Percentiles rank a stretch among this genome's conserved stretches.
Evolutionary conservation across 2,113 vertebrate species (phyloP).

Genomic region (Gasterosteus nipponicus): DNA sequence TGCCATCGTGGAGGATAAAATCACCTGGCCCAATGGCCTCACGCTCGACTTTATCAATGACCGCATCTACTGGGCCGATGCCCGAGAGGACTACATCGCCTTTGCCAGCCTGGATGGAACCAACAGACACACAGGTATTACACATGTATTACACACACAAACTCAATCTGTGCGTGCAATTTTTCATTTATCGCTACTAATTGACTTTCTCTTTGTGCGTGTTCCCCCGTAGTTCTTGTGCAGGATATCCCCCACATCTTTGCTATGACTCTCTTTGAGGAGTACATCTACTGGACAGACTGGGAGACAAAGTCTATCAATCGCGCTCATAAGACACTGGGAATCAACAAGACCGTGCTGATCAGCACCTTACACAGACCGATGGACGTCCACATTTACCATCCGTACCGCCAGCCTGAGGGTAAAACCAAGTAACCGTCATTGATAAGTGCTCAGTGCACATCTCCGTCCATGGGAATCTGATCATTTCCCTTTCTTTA

Average conservation of each 20-base stretch:
- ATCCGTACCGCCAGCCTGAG: conserved; percentile 91
- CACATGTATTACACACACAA: not conserved
- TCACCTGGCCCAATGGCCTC: conserved; percentile 98
- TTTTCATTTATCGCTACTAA: not conserved
- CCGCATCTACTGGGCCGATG: conserved; percentile 97
- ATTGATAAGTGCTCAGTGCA: not conserved
- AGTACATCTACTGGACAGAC: conserved; percentile 98
- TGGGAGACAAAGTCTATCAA: conserved; percentile 98
- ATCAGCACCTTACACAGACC: conserved; percentile 96
- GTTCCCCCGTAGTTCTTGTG: conserved; percentile 83
- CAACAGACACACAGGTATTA: conserved; percentile 89
- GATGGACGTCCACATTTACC: conserved; percentile 96
- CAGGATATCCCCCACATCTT: conserved; percentile 96
- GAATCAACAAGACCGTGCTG: conserved; percentile 87
- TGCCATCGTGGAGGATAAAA: conserved; percentile 91
- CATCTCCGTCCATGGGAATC: not conserved
- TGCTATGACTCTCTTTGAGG: conserved; percentile 94
- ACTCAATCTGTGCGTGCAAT: not conserved
- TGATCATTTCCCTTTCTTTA: conserved; percentile 51
- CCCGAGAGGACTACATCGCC: conserved; percentile 96
- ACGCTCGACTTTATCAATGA: conserved; percentile 95
- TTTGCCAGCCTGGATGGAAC: conserved; percentile 94
- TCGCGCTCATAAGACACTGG: conserved; percentile 91
- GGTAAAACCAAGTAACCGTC: conserved; percentile 73
- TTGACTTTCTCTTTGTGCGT: not conserved